A percentile compares a stretch with the other conserved stretches of the same genome.
These are phyloP conservation scores for Typhlomys cinereus DNA, from an alignment of 2,113 vertebrate species.

Conservation along the genomic window DNA sequence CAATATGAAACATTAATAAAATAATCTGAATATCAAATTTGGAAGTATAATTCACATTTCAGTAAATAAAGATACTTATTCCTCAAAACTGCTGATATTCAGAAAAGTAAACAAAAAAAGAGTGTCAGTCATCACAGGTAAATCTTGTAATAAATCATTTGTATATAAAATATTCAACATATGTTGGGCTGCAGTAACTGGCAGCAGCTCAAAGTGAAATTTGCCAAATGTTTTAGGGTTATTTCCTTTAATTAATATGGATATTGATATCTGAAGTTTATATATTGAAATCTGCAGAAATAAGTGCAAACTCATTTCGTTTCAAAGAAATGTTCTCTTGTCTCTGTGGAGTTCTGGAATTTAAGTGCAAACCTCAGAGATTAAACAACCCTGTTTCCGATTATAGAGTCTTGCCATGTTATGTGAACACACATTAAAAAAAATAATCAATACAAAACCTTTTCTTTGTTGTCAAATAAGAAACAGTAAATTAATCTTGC, in stretches of 20 bases:
- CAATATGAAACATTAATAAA: neutral
- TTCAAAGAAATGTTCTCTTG: conserved; percentile 49
- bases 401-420: conserved; percentile 53
- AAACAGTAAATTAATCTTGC: conserved; percentile 82
- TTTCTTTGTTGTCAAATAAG: conserved; percentile 75
- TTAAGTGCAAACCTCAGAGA: conserved; percentile 69
- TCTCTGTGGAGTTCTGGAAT: conserved; percentile 68
- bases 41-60: conserved; percentile 48
- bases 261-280: conserved; percentile 73
- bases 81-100: conserved; percentile 69
- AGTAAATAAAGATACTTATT: conserved; percentile 55
- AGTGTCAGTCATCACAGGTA: conserved; percentile 53
- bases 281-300: conserved; percentile 62
- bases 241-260: conserved; percentile 79
- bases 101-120: conserved; percentile 68
- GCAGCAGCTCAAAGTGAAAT: conserved; percentile 70
- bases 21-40: conserved; percentile 39
- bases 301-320: conserved; percentile 60
- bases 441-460: conserved; percentile 74
- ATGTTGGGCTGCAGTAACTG: conserved; percentile 62
- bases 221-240: conserved; percentile 69
- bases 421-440: conserved; percentile 68
- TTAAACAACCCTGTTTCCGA: conserved; percentile 69
- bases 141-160: conserved; percentile 77
- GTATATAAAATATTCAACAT: conserved; percentile 76